phyloP scores from a whole-genome alignment of 2,797 vertebrate genomes.

The Chaunax sp. region DNA sequence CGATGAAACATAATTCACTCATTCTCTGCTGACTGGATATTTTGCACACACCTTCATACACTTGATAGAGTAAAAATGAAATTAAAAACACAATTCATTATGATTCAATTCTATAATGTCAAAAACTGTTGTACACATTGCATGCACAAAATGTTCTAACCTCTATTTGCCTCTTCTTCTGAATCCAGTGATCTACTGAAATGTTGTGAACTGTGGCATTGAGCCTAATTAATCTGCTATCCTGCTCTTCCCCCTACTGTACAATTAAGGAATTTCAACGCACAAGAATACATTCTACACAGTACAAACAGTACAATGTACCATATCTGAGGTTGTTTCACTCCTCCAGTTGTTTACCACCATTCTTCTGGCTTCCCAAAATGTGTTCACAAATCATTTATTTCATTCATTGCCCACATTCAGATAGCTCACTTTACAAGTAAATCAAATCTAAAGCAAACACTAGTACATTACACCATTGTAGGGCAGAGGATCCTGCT shows the following conservation, averaged over 20 bases:
- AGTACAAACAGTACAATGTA: too few species aligned
- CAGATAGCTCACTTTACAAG: neutral
- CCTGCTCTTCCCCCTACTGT: slow-evolving; percentile 74
- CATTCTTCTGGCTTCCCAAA: neutral
- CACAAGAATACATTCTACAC: too few species aligned
- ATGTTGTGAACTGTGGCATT: neutral
- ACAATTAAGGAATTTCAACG: slow-evolving; percentile 47
- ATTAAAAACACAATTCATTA: neutral
- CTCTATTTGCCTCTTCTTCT: neutral
- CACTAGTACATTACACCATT: neutral
- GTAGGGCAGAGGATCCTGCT: neutral
- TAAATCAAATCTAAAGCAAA: neutral
- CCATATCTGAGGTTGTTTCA: too few species aligned
- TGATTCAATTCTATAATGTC: neutral
- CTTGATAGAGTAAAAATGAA: too few species aligned
- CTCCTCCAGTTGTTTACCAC: neutral
- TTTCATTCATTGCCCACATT: neutral
- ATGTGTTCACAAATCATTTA: neutral
- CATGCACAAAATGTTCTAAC: neutral
- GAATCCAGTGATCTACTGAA: neutral
- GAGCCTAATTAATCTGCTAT: slow-evolving; percentile 46
- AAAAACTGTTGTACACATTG: neutral
- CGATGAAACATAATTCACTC: neutral
- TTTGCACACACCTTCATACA: neutral
- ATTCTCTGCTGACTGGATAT: neutral